Evolutionary conservation across 2,797 vertebrate species (phyloP).

Genomic region (Muscicapa striata): DNA sequence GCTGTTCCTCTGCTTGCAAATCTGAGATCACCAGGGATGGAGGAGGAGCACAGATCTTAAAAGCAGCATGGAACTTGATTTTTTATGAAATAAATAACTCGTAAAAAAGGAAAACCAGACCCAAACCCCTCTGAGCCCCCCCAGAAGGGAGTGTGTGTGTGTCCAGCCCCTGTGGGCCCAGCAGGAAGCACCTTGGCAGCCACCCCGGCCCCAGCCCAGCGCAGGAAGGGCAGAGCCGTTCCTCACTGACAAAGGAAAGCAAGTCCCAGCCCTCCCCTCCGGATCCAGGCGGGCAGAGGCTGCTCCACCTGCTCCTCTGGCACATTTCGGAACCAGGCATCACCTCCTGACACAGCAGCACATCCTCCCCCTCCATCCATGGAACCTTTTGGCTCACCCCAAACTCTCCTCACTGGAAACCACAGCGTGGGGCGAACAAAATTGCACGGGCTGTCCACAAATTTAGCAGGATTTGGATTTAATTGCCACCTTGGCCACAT

Average conservation of each 20-base stretch:
- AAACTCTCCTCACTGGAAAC: not conserved
- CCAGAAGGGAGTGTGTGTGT: not conserved
- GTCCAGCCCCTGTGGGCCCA: not conserved
- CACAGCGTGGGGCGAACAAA: fast-evolving
- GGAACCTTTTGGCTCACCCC: fast-evolving
- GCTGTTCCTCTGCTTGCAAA: not conserved
- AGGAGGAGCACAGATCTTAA: not conserved
- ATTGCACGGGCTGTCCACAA: not conserved
- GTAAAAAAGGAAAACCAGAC: not conserved
- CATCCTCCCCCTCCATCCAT: not conserved
- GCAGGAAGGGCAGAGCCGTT: conserved; percentile 62
- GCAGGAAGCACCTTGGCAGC: conserved; percentile 72
- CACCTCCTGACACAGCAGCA: fast-evolving
- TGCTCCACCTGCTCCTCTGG: conserved; percentile 18
- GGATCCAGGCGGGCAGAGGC: not conserved
- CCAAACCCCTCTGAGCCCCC: not conserved
- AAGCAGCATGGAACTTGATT: not conserved
- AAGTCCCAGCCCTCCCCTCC: not conserved
- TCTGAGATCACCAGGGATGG: not conserved
- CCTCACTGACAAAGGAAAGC: conserved; percentile 67
- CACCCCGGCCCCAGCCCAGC: not conserved
- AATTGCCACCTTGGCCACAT: not conserved
- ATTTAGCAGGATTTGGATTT: not conserved
- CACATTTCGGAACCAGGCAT: not conserved
- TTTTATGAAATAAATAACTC: not conserved